phyloP scores from a whole-genome alignment of 2,113 vertebrate species.

The Charina bottae region DNA sequence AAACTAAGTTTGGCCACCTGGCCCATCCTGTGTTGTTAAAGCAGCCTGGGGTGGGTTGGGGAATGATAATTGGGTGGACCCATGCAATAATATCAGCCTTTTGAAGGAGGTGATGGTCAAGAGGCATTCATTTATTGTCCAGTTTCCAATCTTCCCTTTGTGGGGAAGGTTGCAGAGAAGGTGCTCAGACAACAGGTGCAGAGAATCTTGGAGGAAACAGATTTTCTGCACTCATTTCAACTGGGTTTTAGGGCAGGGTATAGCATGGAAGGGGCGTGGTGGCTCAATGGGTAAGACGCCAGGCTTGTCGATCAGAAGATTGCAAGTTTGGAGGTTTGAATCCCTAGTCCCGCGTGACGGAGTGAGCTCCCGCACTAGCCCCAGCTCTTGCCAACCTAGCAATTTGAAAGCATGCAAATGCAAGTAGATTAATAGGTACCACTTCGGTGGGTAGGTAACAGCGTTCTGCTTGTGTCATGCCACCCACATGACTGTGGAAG shows the following conservation, averaged over 20 bases:
- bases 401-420: too few species aligned
- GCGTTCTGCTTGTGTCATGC: too few species aligned
- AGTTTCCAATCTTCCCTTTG: background rate
- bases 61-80: background rate
- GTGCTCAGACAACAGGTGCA: background rate
- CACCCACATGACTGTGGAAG: too few species aligned
- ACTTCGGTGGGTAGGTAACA: too few species aligned
- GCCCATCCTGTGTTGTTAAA: background rate
- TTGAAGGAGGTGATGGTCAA: background rate
- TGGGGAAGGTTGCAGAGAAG: background rate
- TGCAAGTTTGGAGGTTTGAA: too few species aligned
- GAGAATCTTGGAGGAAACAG: background rate
- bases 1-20: background rate
- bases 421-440: too few species aligned
- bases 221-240: background rate
- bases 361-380: too few species aligned
- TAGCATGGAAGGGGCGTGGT: background rate
- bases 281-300: too few species aligned
- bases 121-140: background rate
- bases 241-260: background rate
- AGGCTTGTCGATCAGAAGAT: too few species aligned
- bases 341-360: too few species aligned
- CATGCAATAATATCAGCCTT: background rate
- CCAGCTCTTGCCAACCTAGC: too few species aligned
- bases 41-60: background rate